phyloP scores from a whole-genome alignment of 2,113 vertebrate genomes.

The Numenius arquata region DNA sequence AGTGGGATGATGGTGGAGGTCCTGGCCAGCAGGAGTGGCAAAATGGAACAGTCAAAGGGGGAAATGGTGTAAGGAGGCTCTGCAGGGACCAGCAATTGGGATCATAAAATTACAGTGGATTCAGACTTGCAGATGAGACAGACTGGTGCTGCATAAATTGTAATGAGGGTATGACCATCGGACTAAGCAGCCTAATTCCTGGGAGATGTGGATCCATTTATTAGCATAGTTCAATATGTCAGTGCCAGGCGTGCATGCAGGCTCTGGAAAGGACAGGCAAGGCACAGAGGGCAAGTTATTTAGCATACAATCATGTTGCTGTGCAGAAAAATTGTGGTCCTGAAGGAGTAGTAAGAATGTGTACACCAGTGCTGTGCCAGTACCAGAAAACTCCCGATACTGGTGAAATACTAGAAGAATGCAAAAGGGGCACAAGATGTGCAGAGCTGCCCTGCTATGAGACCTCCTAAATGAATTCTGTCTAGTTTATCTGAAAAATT shows the following conservation, averaged over 20 bases:
- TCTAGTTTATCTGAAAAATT: background rate
- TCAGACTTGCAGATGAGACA: background rate
- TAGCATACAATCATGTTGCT: background rate
- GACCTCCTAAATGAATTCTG: background rate
- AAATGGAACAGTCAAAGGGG: accelerated
- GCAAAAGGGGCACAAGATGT: background rate
- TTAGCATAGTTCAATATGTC: background rate
- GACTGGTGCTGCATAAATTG: background rate
- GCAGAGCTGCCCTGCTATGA: background rate
- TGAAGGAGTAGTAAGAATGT: background rate
- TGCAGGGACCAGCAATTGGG: background rate
- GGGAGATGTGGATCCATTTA: background rate
- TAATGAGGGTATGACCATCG: background rate
- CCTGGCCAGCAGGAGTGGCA: background rate
- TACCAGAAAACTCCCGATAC: background rate
- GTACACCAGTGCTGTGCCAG: background rate
- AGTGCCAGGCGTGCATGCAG: background rate
- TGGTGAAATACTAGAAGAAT: background rate
- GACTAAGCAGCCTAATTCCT: background rate
- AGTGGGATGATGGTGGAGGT: background rate
- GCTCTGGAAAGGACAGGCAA: background rate
- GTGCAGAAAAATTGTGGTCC: background rate
- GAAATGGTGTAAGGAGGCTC: background rate
- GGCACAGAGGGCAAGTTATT: background rate
- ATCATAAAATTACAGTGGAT: background rate